Base-by-base conservation (phyloP, 2,113 vertebrate genomes). In the Antechinus flavipes region DNA sequence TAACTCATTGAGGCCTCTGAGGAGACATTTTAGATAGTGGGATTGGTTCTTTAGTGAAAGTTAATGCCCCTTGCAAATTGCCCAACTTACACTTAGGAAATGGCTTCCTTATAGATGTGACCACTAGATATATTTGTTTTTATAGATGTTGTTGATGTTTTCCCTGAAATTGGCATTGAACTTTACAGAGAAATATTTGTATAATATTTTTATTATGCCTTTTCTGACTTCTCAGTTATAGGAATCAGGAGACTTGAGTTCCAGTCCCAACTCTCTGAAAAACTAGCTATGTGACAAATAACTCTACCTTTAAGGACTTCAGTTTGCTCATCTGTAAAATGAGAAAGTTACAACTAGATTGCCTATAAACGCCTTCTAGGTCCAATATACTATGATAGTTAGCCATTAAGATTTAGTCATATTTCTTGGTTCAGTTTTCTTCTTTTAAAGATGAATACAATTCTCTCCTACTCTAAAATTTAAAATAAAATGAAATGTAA, bases 1-100 rank as follows among this genome's bases (percentile, higher is more conserved):
- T 90, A 52, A 54, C 42, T 93, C 95, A 91, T 54, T 61, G 53
- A 89, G 8, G 4, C 14, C 49, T 89, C 27, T 42, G 93, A 93
- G 91, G 91, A 90, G 55, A 89, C 8, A 42, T 89, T 76, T 95
- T 42, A 58, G 46, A 7, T 55, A 92, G 25, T 89, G 24, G 24
- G 35, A 46, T 93, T 96, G 90, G 30, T 47, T 96, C 93, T 54
- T 91, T 84, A 84, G 68, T 84, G 93, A 95, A 94, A 91, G 52
- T 92, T 49, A 52, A 94, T 91, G 35, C n/a, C 27, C 93, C 58
- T 46, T 53, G 58, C 30, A 92, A 92, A 50, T 94, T 89, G 12
- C 49, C 54, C 76, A 84, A 84, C 68, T 42, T 84, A 84, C 68
- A 84, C 68, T 84, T 84, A 84, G 68, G 68, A 49, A 93, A 94